Evolutionary conservation across 2,797 vertebrate species (phyloP).

Genomic region (Periparus ater): DNA sequence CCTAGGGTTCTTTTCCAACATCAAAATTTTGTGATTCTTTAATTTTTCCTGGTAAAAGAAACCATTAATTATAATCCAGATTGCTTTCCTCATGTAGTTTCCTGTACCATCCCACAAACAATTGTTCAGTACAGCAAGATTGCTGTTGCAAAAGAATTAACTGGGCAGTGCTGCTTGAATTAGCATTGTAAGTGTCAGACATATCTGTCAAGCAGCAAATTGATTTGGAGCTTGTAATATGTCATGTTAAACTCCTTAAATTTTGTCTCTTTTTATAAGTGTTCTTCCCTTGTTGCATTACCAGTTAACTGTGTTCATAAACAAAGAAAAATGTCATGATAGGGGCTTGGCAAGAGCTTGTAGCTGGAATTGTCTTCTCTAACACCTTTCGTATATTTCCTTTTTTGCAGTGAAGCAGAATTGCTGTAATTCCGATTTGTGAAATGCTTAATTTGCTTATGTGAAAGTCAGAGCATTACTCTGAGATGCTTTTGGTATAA

Average conservation of each 20-base stretch:
- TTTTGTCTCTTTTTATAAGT: not conserved
- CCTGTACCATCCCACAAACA: not conserved
- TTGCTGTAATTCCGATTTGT: not conserved
- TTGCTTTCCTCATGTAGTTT: not conserved
- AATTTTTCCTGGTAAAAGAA: not conserved
- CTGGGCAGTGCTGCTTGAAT: not conserved
- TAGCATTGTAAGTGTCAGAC: not conserved
- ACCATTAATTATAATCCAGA: not conserved
- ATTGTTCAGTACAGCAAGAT: not conserved
- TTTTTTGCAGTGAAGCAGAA: not conserved
- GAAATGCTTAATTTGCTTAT: not conserved
- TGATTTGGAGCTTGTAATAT: not conserved
- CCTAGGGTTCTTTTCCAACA: not conserved
- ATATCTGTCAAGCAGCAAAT: not conserved
- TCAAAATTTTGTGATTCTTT: not conserved
- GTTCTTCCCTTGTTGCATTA: not conserved
- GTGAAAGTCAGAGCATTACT: conserved; percentile 3
- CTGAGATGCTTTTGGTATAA: not conserved
- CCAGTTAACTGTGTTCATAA: not conserved
- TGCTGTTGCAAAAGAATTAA: not conserved
- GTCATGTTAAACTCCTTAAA: not conserved
- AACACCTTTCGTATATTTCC: not conserved
- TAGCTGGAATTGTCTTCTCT: not conserved
- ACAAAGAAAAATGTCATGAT: not conserved
- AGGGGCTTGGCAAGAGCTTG: not conserved